Evolutionary conservation across 35 echinoderm and acorn worm species (phyloP).

Genomic region (Ophioderma brevispina): DNA sequence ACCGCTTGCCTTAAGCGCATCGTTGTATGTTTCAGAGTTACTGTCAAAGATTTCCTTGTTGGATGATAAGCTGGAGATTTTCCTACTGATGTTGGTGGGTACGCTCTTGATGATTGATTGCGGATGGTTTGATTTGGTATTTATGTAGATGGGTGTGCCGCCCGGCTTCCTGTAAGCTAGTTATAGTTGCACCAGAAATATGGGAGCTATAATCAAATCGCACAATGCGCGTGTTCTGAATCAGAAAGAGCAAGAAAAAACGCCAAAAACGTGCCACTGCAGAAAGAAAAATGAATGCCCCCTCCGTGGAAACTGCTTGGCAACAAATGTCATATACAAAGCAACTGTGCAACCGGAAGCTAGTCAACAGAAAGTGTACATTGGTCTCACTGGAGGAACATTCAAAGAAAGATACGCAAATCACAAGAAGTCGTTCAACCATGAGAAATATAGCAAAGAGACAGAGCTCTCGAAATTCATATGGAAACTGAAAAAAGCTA

Average conservation of each 20-base stretch:
- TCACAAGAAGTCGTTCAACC: not conserved
- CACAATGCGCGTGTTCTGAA: too few species aligned
- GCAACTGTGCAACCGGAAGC: not conserved
- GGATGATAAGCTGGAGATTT: not conserved
- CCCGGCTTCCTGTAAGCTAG: conserved; percentile 28
- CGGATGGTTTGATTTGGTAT: conserved; percentile 41
- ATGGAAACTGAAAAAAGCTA: not conserved
- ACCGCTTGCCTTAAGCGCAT: not conserved
- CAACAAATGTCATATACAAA: not conserved
- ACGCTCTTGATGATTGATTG: conserved; percentile 22
- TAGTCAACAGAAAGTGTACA: not conserved
- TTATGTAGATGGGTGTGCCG: conserved; percentile 15
- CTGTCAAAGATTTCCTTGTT: not conserved
- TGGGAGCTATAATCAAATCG: too few species aligned
- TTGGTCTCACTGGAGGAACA: not conserved
- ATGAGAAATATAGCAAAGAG: not conserved
- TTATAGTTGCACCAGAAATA: too few species aligned
- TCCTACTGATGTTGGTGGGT: not conserved
- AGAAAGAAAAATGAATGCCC: not conserved
- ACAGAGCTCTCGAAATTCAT: not conserved
- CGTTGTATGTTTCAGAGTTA: not conserved
- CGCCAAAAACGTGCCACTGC: too few species aligned
- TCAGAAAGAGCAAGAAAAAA: too few species aligned
- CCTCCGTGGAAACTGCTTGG: not conserved
- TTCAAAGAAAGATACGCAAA: not conserved